A percentile compares a stretch with the other conserved stretches of the same genome.
Evolutionary conservation across 2,797 vertebrate species (phyloP).

Genomic region (Clarias pachynema): DNA sequence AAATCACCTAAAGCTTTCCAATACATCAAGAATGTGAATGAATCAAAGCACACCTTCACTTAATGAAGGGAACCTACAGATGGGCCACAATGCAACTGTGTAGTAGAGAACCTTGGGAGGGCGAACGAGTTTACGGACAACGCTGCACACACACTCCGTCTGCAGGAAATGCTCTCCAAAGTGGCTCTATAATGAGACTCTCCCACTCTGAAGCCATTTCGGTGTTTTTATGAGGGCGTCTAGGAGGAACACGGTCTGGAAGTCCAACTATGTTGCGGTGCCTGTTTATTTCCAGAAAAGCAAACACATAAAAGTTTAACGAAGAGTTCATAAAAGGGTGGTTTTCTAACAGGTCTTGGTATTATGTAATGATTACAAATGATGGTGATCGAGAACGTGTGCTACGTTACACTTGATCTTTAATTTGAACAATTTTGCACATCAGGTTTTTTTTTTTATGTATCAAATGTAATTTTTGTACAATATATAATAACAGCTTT

Average conservation of each 20-base stretch:
- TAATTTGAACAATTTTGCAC: constrained; percentile 23
- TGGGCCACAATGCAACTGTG: neutral
- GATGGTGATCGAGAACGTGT: neutral
- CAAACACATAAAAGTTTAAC: constrained; percentile 73
- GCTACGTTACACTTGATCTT: neutral
- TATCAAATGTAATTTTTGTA: neutral
- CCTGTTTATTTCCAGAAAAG: constrained; percentile 75
- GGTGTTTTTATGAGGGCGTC: constrained; percentile 70
- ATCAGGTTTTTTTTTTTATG: neutral
- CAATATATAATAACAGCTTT: neutral
- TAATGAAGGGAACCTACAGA: constrained; percentile 4
- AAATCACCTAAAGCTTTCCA: neutral
- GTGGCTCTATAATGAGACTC: constrained; percentile 54
- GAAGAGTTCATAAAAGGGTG: constrained; percentile 54
- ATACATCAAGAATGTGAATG: constrained; percentile 25
- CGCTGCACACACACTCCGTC: constrained; percentile 46
- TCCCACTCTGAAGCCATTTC: constrained; percentile 63
- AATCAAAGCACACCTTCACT: constrained; percentile 13
- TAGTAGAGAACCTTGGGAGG: neutral
- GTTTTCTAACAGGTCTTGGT: neutral
- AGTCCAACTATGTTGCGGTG: constrained; percentile 72
- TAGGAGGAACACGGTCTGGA: constrained; percentile 62
- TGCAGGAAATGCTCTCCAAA: constrained; percentile 57
- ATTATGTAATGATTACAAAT: neutral
- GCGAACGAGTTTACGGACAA: constrained; percentile 35